Evolutionary conservation across 2,113 vertebrate genomes (phyloP), one percentile per base, ranked within the genome.

Genomic region (Hippocampus abdominalis): DNA sequence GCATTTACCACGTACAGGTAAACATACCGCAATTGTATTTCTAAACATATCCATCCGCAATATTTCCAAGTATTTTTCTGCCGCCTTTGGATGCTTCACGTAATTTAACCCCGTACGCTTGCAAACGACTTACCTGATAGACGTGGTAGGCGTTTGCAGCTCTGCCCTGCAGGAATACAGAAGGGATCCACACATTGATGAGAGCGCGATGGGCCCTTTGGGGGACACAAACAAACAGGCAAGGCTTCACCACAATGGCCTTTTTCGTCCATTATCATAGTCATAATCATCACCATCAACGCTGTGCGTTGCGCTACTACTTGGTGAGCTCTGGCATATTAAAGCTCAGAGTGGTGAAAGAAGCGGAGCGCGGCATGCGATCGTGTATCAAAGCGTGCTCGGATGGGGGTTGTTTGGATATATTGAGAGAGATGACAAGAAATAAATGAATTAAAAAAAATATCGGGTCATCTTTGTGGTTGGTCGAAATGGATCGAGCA

Each of bases 111-210:
- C 9, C 12, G 12, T 27, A 23, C 23, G 25, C 16, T 59, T 32
- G 25, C 6, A 3, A 46, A 51, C 16, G 10, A 21, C 4, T 61
- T 83, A 97, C 97, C 94, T 99, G 97, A 84, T 99, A 99, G 75
- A 99, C 96, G 25, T 99, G 96, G 90, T 97, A 98, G 3, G 97
- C 94, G 29, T 95, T 98, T n/a, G 97, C 93, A 71, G 96, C 94
- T 84, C 94, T 92, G 76, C 97, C 96, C 81, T 96, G 95, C 76
- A 99, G 94, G 84, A 99, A 99, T 80, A 98, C 97, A 0, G 96
- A 98, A 5, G 97, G 97, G 86, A 99, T 99, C 97, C 97, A 99
- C 68, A 99, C 96, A 13, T 99, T 99, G 91, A 99, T 94, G 84
- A 99, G 95, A 0, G 97, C 97, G 49, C 97, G 94, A 81, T 98